Base-by-base conservation (phyloP, 2,113 vertebrate species). In the Marmota monax region DNA sequence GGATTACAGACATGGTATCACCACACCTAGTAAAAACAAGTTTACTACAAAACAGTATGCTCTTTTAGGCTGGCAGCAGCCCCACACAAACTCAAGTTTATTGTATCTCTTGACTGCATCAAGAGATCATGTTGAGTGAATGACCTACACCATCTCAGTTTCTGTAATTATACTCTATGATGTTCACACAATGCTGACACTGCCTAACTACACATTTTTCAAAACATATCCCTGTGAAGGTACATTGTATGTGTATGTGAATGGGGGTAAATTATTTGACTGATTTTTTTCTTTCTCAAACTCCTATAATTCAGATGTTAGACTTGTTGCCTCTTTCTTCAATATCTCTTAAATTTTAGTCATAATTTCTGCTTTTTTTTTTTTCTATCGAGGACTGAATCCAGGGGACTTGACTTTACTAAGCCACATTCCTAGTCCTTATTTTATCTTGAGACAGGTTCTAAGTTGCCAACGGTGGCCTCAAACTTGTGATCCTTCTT, bases 251-350 rank as follows among this genome's bases (percentile, higher is more conserved):
- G 14, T 32, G 29, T 51, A 37, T 10, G 22, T 34, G 72, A 17
- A 48, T 13, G 16, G 23, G 53, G 34, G 77, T 10, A 45, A 2
- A 76, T 42, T 79, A 34, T 39, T 92, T 51, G 22, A 93, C 25
- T 73, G 77, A 67, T 90, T 77, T 10, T 83, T 84, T 25, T 90
- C 18, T 79, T 88, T 70, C 84, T 88, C 74, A 27, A 90, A 89
- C 42, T 7, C 20, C n/a, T 94, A 63, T 58, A 90, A 90, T 69
- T 84, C 53, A 91, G 70, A 82, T 65, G 20, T 69, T 84, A 96
- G 53, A 69, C 69, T n/a, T 95, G 63, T 37, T 84, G 67, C 2
- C 39, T 86, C 39, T 93, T 20, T 82, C 39, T 58, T 82, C n/a
- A 11, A 79, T 53, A 8, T 83, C 58, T 72, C 61, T 42, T 70